Evolutionary conservation across 2,113 vertebrate species (phyloP), one percentile per base, ranked within the genome.

Genomic region (Zosterops lateralis): DNA sequence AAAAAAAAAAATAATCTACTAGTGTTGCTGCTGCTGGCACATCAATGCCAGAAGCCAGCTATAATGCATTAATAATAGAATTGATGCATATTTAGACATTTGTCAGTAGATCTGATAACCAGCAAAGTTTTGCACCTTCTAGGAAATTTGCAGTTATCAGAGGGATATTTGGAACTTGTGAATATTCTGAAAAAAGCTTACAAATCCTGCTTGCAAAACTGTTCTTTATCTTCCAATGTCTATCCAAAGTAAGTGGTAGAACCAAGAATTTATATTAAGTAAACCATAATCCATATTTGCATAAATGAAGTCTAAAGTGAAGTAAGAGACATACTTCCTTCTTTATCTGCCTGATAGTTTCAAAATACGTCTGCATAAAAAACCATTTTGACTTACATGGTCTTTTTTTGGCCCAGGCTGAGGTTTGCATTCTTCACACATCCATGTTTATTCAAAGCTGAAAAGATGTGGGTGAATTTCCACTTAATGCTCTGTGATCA

Each of bases 41-140:
- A 91, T 88, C 71, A 87, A 95, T 82, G 54, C 81, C 93, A 96
- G 86, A 91, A 96, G 73, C 67, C 67, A 90, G 74, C 54, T 87
- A 76, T 60, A 72, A 81, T 84, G 65, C 80, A 92, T 96, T 97
- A 81, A 77, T 95, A 95, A 95, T 81, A 93, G 56, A 90, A 70
- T 58, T 85, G 87, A 93, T 95, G 85, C 34, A 90, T 94, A 95
- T 97, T 95, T 94, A 95, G 81, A 90, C 80, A 93, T 91, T 95
- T 95, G 9, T 82, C 94, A 94, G 95, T 57, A 95, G 66, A 40
- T 85, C 96, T 94, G 76, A 93, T 93, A 97, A 77, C 61, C 74
- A 93, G 48, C 32, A 60, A 60, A 74, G 67, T 95, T 97, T 94
- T 95, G 42, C 61, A 93, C 44, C 82, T 75, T 91, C 53, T 61